Percentiles rank a stretch among this genome's conserved stretches.
Evolutionary conservation across 2,888 invertebrate genomes (phyloP).

Genomic region (Aphodius sticticus): DNA sequence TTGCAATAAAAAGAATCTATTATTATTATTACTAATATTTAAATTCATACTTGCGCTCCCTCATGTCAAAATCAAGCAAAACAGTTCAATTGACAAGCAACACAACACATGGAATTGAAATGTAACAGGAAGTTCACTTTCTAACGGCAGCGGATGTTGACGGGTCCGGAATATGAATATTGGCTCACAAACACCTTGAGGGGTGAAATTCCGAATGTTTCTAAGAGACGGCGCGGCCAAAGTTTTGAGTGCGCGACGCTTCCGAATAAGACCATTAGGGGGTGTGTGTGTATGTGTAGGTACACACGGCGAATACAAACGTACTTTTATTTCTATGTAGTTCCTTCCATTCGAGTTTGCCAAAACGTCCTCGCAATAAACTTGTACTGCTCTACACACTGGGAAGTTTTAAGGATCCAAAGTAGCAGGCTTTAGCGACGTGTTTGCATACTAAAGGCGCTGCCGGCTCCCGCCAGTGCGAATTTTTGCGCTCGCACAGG

Average conservation of each 20-base stretch:
- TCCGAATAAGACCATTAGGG: neutral
- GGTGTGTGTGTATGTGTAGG: neutral
- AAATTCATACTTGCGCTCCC: too few species aligned
- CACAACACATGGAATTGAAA: neutral
- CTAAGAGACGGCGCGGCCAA: neutral
- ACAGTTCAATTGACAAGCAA: neutral
- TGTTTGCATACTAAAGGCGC: neutral
- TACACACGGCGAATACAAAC: neutral
- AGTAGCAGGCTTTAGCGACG: neutral
- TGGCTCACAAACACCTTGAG: neutral
- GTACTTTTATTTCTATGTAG: neutral
- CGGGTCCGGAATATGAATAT: neutral
- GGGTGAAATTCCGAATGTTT: neutral
- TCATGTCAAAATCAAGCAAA: neutral
- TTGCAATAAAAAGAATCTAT: neutral
- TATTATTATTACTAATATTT: too few species aligned
- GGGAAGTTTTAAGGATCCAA: neutral
- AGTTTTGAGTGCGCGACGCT: neutral
- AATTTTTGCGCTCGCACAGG: neutral
- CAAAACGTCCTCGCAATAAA: neutral
- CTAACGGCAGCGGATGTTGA: neutral
- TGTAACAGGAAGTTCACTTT: neutral
- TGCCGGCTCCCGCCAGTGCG: neutral
- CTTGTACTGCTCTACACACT: neutral
- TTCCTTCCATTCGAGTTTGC: neutral